Conservation (phyloP, 2,113 vertebrate species). For the Leuciscus idus region DNA sequence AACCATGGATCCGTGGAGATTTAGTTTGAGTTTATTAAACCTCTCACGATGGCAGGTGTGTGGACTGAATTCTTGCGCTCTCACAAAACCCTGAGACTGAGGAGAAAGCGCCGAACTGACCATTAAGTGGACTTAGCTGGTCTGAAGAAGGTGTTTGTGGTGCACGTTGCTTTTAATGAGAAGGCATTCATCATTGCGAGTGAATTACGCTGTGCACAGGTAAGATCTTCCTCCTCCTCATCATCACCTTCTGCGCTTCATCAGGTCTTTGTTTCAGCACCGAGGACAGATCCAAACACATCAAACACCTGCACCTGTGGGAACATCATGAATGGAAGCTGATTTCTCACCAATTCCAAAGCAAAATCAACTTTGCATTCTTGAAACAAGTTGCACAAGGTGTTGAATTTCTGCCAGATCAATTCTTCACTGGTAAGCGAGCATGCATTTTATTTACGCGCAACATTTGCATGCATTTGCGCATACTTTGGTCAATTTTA, state of each 20-base stretch:
- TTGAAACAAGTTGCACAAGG: not conserved
- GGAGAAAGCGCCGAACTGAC: constrained; percentile 6
- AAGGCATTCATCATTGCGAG: constrained; percentile 14
- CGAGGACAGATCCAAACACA: constrained; percentile 73
- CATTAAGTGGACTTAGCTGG: constrained; percentile 27
- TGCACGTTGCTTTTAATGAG: constrained; percentile 18
- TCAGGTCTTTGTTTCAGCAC: constrained; percentile 67
- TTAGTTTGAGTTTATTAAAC: constrained; percentile 39
- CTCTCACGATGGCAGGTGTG: constrained; percentile 25
- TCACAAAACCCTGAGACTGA: constrained; percentile 21
- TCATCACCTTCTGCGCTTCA: constrained; percentile 6
- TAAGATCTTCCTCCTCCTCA: constrained; percentile 23
- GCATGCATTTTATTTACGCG: not conserved
- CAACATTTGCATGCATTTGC: not conserved
- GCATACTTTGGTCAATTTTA: not conserved
- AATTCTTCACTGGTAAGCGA: constrained; percentile 37
- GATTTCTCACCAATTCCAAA: not conserved
- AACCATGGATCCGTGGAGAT: constrained; percentile 5
- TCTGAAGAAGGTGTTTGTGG: constrained; percentile 12
- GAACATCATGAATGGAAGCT: not conserved
- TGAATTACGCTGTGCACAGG: constrained; percentile 19
- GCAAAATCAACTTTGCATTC: not conserved
- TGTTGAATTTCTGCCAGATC: not conserved
- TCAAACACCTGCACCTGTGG: constrained; percentile 47
- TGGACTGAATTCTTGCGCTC: constrained; percentile 27